Percentiles rank a stretch among this genome's conserved stretches.
Conservation (phyloP, 2,888 invertebrate genomes). For the Glaucopsyche alexis region DNA sequence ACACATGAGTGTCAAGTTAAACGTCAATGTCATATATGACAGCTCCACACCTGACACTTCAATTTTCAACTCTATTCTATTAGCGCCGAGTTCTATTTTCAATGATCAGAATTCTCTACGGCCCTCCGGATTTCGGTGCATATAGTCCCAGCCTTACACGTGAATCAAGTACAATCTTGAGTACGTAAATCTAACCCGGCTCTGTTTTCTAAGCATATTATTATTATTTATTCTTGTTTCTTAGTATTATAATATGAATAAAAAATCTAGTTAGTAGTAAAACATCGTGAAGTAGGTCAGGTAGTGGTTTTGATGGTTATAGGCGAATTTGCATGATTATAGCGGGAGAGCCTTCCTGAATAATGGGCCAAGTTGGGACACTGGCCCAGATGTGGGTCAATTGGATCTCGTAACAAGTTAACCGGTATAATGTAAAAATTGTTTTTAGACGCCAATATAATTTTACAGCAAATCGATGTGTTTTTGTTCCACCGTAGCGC, state of each 20-base stretch:
- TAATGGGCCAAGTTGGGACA: conserved; percentile 20
- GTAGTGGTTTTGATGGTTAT: conserved; percentile 7
- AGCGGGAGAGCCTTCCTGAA: conserved; percentile 18
- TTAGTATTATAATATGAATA: background rate
- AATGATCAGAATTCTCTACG: too few relatives aligned
- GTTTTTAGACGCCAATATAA: background rate
- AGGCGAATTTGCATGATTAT: conserved; percentile 23
- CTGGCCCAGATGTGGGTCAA: conserved; percentile 22
- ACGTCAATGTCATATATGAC: too few relatives aligned
- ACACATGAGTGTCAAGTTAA: too few relatives aligned
- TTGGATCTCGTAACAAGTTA: background rate
- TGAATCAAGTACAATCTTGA: too few relatives aligned
- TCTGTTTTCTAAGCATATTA: too few relatives aligned
- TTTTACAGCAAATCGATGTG: background rate
- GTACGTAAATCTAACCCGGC: too few relatives aligned
- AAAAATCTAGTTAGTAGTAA: background rate
- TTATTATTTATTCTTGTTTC: background rate
- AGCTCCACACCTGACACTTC: too few relatives aligned
- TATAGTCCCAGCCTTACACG: too few relatives aligned
- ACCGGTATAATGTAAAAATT: background rate
- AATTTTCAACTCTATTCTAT: too few relatives aligned
- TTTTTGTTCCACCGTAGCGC: background rate
- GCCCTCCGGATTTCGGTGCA: too few relatives aligned
- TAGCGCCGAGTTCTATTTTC: too few relatives aligned
- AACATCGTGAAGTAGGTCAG: background rate